These are phyloP conservation scores for Callitettix versicolor DNA, from an alignment of 1,140 invertebrate genomes.

Conservation along the genomic window DNA sequence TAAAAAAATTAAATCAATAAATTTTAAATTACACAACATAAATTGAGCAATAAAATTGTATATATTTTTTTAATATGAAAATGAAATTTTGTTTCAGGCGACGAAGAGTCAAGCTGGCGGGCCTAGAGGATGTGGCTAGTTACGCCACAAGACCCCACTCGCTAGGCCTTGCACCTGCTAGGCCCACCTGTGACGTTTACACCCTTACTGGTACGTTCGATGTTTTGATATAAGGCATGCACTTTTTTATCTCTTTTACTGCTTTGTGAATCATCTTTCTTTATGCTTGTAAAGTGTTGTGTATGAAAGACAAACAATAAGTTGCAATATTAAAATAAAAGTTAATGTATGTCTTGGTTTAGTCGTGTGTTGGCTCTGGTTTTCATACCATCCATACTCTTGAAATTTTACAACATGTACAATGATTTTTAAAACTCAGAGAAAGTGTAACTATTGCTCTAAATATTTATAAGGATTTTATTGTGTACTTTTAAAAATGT, in stretches of 20 bases:
- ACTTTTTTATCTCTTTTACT: not conserved
- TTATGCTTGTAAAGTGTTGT: not conserved
- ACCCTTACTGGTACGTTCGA: constrained; percentile 1
- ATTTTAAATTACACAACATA: too few relatives aligned
- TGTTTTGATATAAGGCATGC: not conserved
- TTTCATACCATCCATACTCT: too few relatives aligned
- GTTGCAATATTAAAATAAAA: not conserved
- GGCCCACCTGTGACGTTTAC: not conserved
- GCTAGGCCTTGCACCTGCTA: constrained; percentile 1
- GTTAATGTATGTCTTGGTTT: too few relatives aligned
- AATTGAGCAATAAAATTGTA: too few relatives aligned
- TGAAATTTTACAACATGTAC: too few relatives aligned
- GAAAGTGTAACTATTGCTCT: too few relatives aligned
- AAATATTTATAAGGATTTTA: too few relatives aligned
- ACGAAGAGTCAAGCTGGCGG: constrained; percentile 19
- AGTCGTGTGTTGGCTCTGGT: too few relatives aligned
- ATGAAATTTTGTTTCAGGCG: not conserved
- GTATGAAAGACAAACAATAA: not conserved
- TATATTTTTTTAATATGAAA: too few relatives aligned
- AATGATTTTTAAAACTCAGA: too few relatives aligned
- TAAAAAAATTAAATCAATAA: too few relatives aligned
- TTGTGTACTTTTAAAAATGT: too few relatives aligned
- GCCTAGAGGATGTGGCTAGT: constrained; percentile 15
- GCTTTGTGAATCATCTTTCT: not conserved
- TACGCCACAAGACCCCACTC: constrained; percentile 9